Conservation (phyloP, 2,888 invertebrate genomes). For the Hypsopygia costalis region DNA sequence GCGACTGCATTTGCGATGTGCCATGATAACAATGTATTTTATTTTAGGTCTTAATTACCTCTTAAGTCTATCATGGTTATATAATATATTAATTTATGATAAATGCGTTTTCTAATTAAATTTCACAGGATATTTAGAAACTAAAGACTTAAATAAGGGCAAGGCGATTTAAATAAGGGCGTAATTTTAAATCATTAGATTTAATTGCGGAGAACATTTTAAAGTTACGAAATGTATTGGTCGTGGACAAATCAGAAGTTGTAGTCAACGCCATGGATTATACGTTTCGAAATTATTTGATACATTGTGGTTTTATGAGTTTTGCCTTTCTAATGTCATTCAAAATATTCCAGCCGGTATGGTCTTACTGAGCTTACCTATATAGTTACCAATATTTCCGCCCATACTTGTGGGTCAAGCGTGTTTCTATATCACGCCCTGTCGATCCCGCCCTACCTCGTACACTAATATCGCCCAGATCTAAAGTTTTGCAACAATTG, state of each 20-base stretch:
- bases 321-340: too few species aligned
- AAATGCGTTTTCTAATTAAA: background rate
- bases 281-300: too few species aligned
- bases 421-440: slow-evolving; percentile 4
- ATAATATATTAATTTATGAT: background rate
- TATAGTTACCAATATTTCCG: background rate
- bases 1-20: slow-evolving; percentile 65
- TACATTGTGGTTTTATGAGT: too few species aligned
- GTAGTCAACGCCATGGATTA: too few species aligned
- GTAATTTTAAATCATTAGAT: slow-evolving; percentile 5
- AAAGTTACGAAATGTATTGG: slow-evolving; percentile 12
- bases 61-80: background rate
- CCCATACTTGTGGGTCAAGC: slow-evolving; percentile 3
- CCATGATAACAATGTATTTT: slow-evolving; percentile 2
- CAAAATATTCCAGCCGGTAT: too few species aligned
- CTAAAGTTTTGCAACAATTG: too few species aligned
- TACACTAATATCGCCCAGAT: too few species aligned
- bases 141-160: slow-evolving; percentile 6
- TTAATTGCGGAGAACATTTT: slow-evolving; percentile 5
- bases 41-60: background rate
- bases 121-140: background rate
- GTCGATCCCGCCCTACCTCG: too few species aligned
- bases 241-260: too few species aligned
- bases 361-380: too few species aligned
- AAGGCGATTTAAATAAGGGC: slow-evolving; percentile 13